Evolutionary conservation across 2,797 vertebrate species (phyloP).

Genomic region (Hoplostethus atlanticus): DNA sequence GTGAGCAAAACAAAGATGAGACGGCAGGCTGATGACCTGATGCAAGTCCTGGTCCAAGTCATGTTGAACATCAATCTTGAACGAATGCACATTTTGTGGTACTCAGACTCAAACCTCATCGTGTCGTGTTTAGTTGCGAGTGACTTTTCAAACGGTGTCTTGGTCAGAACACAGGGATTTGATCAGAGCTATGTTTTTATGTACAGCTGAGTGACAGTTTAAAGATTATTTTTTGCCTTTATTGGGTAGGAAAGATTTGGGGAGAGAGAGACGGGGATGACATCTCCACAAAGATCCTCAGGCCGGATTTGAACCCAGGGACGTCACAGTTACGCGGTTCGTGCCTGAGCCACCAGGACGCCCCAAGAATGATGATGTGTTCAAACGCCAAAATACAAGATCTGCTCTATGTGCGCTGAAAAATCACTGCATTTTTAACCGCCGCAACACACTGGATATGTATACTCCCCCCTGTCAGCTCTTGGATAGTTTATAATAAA

Average conservation of each 20-base stretch:
- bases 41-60: neutral
- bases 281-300: too few species aligned
- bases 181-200: conserved; percentile 11
- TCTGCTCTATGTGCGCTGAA: neutral
- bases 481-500: neutral
- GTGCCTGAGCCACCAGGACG: too few species aligned
- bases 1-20: neutral
- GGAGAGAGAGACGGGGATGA: too few species aligned
- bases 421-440: neutral
- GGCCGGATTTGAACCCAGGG: too few species aligned
- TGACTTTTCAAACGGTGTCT: too few species aligned
- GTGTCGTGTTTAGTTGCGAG: too few species aligned
- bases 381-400: neutral
- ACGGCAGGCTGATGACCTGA: neutral
- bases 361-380: neutral
- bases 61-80: neutral
- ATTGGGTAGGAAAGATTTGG: too few species aligned
- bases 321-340: too few species aligned
- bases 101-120: too few species aligned
- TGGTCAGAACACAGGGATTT: neutral
- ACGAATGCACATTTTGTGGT: too few species aligned
- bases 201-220: neutral
- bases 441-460: neutral
- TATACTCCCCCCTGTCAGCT: neutral
- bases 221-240: neutral